A percentile compares a stretch with the other conserved stretches of the same genome.
phyloP scores from a whole-genome alignment of 2,113 vertebrate species.

The Eptatretus burgeri region DNA sequence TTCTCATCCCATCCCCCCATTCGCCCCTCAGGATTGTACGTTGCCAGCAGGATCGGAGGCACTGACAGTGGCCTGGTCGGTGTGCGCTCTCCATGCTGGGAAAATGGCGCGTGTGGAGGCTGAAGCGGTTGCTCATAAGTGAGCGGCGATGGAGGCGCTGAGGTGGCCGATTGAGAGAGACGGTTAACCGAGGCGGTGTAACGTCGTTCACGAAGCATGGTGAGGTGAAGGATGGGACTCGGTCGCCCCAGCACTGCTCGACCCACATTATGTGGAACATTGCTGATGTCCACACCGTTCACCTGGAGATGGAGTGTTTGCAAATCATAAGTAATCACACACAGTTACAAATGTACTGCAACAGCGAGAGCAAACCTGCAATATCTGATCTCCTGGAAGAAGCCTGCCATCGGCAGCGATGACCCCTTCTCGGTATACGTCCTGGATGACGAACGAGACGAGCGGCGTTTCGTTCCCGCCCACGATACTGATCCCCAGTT shows the following conservation, averaged over 20 bases:
- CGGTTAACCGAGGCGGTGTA: constrained; percentile 19
- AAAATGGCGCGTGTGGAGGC: background rate
- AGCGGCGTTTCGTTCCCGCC: constrained; percentile 88
- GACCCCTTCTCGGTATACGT: constrained; percentile 77
- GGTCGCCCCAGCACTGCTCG: constrained; percentile 52
- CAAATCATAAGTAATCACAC: too few relatives aligned
- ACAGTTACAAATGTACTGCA: too few relatives aligned
- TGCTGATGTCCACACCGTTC: constrained; percentile 77
- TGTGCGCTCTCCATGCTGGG: background rate
- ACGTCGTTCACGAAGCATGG: constrained; percentile 54
- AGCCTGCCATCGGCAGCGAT: constrained; percentile 77
- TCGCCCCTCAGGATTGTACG: constrained; percentile 16
- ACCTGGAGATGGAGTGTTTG: constrained; percentile 22
- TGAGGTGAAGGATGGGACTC: constrained; percentile 49
- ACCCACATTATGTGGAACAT: constrained; percentile 64
- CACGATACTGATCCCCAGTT: constrained; percentile 80
- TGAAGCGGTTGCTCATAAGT: background rate
- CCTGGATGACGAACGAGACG: constrained; percentile 92
- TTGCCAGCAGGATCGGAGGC: constrained; percentile 16
- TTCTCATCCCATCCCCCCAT: constrained; percentile 29
- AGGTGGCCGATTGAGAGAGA: too few relatives aligned
- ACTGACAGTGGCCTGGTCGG: constrained; percentile 50
- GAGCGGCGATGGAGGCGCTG: background rate
- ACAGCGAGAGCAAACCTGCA: constrained; percentile 28
- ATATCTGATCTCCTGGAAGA: constrained; percentile 79